Conservation (phyloP, 2,888 invertebrate genomes). For the Andrena flavipes region DNA sequence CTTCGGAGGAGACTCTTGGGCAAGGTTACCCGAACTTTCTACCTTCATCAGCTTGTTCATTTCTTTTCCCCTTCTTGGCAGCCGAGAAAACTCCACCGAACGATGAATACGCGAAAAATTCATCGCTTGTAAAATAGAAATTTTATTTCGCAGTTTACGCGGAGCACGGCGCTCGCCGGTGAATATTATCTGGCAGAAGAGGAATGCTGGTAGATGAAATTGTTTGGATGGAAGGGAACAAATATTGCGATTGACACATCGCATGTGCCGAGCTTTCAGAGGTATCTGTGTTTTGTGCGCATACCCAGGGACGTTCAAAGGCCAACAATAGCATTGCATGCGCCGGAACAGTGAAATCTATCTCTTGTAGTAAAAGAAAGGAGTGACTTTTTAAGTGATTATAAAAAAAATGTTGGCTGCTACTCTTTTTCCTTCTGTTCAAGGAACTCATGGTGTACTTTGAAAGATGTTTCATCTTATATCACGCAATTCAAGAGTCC, state of each 20-base stretch:
- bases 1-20: constrained; percentile 13
- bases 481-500: too few relatives aligned
- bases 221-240: not conserved
- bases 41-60: not conserved
- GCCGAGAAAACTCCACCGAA: constrained; percentile 12
- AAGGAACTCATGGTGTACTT: too few relatives aligned
- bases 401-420: not conserved
- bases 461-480: too few relatives aligned
- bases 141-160: not conserved
- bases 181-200: not conserved
- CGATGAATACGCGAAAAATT: constrained; percentile 27
- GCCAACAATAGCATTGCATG: not conserved
- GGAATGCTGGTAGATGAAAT: not conserved
- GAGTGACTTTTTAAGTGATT: too few relatives aligned
- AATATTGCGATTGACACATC: constrained; percentile 2
- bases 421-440: not conserved
- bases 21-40: constrained; percentile 41
- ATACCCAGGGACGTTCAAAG: not conserved
- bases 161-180: not conserved
- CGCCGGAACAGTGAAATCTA: too few relatives aligned
- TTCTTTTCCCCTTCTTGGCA: not conserved
- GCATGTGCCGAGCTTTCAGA: not conserved
- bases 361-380: too few relatives aligned
- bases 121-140: not conserved
- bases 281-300: not conserved